Conservation (phyloP, 2,888 invertebrate genomes). For the Rutpela maculata region DNA sequence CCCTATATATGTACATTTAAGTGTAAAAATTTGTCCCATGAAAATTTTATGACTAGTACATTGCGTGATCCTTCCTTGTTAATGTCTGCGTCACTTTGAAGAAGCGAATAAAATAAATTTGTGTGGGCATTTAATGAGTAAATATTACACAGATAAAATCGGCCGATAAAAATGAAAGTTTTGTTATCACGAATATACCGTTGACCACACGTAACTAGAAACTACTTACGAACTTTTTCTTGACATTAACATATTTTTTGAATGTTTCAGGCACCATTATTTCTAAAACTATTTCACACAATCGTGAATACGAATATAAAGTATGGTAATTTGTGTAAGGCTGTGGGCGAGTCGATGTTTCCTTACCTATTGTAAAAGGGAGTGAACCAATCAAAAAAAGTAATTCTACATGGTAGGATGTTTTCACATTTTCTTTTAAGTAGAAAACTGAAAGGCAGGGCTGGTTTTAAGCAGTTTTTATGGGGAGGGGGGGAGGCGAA, state of each 20-base stretch:
- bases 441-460: no score
- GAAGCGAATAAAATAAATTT: conserved; percentile 15
- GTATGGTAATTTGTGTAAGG: neutral
- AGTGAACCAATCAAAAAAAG: neutral
- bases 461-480: no score
- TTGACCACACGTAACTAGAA: neutral
- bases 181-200: conserved; percentile 2
- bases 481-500: no score
- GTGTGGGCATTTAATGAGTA: conserved; percentile 23
- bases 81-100: conserved; percentile 4
- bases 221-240: neutral
- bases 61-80: conserved; percentile 1
- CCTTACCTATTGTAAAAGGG: neutral
- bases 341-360: neutral
- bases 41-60: neutral
- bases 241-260: neutral
- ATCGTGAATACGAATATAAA: neutral
- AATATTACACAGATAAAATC: conserved; percentile 33
- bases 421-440: no score
- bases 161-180: conserved; percentile 10
- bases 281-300: neutral
- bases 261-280: neutral
- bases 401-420: no score
- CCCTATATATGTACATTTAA: neutral
- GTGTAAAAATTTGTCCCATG: neutral